Percentiles rank a stretch among this genome's conserved stretches.
phyloP scores from a whole-genome alignment of 2,797 vertebrate genomes.

The Coregonus suidteri region DNA sequence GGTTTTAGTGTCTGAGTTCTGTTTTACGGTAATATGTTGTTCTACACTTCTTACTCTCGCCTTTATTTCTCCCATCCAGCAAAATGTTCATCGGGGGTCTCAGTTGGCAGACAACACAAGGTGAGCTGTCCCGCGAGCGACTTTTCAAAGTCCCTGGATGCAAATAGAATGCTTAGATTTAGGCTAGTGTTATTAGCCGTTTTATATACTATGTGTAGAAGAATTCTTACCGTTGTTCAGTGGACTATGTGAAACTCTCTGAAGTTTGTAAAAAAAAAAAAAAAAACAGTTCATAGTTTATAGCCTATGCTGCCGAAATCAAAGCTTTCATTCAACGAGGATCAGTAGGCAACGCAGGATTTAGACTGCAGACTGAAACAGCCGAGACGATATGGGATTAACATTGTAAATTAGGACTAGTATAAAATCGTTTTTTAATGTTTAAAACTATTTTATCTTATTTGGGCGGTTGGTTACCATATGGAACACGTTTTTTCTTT shows the following conservation, averaged over 20 bases:
- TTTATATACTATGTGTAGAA: too few species aligned
- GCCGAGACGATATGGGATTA: conserved; percentile 22
- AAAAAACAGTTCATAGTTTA: conserved; percentile 19
- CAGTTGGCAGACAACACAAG: conserved; percentile 95
- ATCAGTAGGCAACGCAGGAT: conserved; percentile 14
- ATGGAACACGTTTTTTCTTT: not conserved
- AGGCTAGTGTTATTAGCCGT: not conserved
- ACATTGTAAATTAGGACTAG: conserved; percentile 11
- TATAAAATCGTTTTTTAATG: conserved; percentile 17
- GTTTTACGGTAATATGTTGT: conserved; percentile 28
- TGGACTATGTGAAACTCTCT: not conserved
- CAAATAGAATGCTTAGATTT: conserved; percentile 6
- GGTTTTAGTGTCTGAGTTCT: not conserved
- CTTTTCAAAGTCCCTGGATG: conserved; percentile 63
- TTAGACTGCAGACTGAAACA: conserved; percentile 26
- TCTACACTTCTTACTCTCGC: conserved; percentile 49
- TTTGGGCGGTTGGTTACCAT: not conserved
- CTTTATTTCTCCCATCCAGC: conserved; percentile 81
- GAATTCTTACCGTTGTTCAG: too few species aligned
- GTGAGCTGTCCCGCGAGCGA: conserved; percentile 81
- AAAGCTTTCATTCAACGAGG: conserved; percentile 37
- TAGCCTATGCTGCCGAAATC: conserved; percentile 23
- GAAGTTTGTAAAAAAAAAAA: conserved; percentile 10
- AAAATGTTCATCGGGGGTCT: conserved; percentile 97
- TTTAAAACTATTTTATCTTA: not conserved